Evolutionary conservation across 2,113 vertebrate species (phyloP).

Genomic region (Urocynchramus pylzowi): DNA sequence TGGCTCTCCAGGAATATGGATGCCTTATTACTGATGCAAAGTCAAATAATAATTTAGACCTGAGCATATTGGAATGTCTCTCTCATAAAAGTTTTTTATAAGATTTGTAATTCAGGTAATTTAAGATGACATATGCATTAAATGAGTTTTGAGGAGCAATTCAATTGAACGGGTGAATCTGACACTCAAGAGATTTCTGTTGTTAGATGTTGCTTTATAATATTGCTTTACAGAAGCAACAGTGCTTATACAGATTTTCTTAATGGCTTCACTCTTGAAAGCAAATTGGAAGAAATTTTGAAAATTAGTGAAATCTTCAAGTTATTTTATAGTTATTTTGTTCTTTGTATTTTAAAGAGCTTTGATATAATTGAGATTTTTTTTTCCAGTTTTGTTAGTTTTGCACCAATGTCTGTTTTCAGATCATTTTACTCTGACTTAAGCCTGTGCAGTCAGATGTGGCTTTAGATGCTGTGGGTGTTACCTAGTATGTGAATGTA

Average conservation of each 20-base stretch:
- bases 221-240: background rate
- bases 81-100: background rate
- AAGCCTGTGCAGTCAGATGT: background rate
- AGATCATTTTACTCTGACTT: background rate
- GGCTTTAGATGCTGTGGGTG: background rate
- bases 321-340: background rate
- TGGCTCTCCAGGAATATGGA: background rate
- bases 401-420: background rate
- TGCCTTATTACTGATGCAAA: slow-evolving; percentile 12
- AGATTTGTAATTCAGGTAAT: slow-evolving; percentile 6
- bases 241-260: background rate
- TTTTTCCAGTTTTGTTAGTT: background rate
- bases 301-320: background rate
- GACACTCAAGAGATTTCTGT: background rate
- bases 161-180: background rate
- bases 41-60: background rate
- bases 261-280: background rate
- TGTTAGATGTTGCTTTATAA: background rate
- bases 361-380: background rate
- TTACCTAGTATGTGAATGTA: background rate
- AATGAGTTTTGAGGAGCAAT: background rate
- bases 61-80: background rate
- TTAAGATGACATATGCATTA: background rate
- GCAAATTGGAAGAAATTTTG: background rate
- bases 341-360: background rate